phyloP scores from a whole-genome alignment of 2,113 vertebrate genomes.

The Phaetusa simplex region DNA sequence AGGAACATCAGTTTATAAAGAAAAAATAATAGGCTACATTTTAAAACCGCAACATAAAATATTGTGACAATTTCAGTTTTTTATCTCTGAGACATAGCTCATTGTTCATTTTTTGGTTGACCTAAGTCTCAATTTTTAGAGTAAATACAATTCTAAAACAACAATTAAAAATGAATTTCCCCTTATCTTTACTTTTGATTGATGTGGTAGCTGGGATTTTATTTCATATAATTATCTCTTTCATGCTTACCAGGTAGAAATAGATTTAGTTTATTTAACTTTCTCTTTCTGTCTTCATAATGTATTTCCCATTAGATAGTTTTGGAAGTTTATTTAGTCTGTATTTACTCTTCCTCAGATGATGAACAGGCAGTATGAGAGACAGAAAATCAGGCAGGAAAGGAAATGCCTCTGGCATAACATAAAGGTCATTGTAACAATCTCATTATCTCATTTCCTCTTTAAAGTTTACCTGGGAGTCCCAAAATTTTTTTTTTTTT shows the following conservation, averaged over 20 bases:
- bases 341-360: not conserved
- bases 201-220: not conserved
- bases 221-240: not conserved
- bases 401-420: slow-evolving; percentile 29
- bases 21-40: not conserved
- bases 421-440: slow-evolving; percentile 46
- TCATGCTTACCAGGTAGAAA: not conserved
- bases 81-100: not conserved
- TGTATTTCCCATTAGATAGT: not conserved
- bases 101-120: not conserved
- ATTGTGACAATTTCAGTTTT: not conserved
- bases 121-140: not conserved
- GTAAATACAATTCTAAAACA: not conserved
- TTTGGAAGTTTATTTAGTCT: slow-evolving; percentile 8
- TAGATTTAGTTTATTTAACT: not conserved
- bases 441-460: slow-evolving; percentile 59
- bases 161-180: not conserved
- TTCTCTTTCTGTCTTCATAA: slow-evolving; percentile 29
- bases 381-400: slow-evolving; percentile 12
- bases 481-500: slow-evolving; percentile 11
- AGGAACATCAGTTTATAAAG: not conserved
- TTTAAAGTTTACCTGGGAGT: slow-evolving; percentile 67
- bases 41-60: not conserved
- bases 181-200: not conserved
- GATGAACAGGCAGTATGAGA: not conserved